Percentiles rank a stretch among this genome's conserved stretches.
Conservation (phyloP, 2,113 vertebrate genomes). For the Hippocampus abdominalis region DNA sequence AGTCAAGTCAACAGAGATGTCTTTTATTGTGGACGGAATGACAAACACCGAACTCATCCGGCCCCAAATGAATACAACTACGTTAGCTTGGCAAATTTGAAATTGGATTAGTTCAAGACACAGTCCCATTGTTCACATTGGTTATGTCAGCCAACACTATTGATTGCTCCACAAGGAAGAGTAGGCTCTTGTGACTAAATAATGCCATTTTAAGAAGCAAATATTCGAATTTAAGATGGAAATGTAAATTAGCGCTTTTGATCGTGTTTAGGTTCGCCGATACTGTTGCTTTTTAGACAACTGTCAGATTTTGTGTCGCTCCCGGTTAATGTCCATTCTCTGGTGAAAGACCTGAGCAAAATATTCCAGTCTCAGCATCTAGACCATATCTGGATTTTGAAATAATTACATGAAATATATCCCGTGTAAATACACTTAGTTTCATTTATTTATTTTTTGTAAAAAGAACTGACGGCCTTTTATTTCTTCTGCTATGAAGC, state of each 20-base stretch:
- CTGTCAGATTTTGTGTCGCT: constrained; percentile 3
- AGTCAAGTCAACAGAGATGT: constrained; percentile 14
- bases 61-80: not conserved
- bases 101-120: too few relatives aligned
- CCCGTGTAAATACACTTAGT: not conserved
- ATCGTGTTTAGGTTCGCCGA: too few relatives aligned
- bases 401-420: too few relatives aligned
- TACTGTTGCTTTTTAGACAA: not conserved
- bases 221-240: too few relatives aligned
- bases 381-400: too few relatives aligned
- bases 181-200: too few relatives aligned
- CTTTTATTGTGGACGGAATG: constrained; percentile 27
- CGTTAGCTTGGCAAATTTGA: not conserved
- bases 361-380: too few relatives aligned
- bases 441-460: not conserved
- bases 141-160: too few relatives aligned
- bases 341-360: not conserved
- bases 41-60: not conserved
- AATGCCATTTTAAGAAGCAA: too few relatives aligned
- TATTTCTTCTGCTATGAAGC: not conserved
- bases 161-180: too few relatives aligned
- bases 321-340: not conserved
- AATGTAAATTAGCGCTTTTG: too few relatives aligned
- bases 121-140: too few relatives aligned
- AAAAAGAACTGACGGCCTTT: not conserved